These are phyloP conservation scores for Acrocephalus kingi DNA, from an alignment of 2,113 vertebrate species.

Conservation along the genomic window DNA sequence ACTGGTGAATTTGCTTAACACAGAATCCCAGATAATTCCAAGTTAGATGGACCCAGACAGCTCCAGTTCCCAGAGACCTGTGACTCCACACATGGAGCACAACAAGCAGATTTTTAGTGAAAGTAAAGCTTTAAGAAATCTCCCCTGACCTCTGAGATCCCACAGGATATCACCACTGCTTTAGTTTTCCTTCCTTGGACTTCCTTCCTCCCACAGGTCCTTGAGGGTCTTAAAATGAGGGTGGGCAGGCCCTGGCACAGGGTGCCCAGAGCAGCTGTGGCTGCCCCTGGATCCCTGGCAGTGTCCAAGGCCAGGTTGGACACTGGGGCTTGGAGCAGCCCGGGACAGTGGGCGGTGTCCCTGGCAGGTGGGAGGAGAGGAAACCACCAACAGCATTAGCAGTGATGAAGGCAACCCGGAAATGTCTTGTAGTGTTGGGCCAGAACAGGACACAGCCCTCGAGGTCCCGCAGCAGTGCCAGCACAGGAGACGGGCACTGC, in stretches of 20 bases:
- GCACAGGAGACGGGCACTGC: neutral
- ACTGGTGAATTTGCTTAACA: neutral
- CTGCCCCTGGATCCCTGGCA: neutral
- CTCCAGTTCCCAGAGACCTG: neutral
- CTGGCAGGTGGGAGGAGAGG: neutral
- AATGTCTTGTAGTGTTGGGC: neutral
- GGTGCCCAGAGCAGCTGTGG: neutral
- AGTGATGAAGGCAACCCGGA: neutral
- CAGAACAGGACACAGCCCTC: neutral
- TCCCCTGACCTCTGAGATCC: neutral
- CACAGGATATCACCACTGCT: neutral
- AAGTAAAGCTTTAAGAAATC: neutral
- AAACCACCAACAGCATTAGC: neutral
- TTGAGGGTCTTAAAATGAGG: neutral
- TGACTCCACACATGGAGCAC: fast-evolving
- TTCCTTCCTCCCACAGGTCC: neutral
- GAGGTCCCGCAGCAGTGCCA: neutral
- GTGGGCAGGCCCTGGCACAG: neutral
- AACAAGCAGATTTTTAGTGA: neutral
- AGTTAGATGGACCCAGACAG: neutral
- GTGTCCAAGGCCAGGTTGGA: neutral
- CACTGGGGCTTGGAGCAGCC: neutral
- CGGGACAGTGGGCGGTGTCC: fast-evolving
- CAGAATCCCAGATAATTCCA: neutral
- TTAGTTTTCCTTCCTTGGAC: neutral